phyloP scores from a whole-genome alignment of 1,140 invertebrate species.

The Lordiphosa collinella region DNA sequence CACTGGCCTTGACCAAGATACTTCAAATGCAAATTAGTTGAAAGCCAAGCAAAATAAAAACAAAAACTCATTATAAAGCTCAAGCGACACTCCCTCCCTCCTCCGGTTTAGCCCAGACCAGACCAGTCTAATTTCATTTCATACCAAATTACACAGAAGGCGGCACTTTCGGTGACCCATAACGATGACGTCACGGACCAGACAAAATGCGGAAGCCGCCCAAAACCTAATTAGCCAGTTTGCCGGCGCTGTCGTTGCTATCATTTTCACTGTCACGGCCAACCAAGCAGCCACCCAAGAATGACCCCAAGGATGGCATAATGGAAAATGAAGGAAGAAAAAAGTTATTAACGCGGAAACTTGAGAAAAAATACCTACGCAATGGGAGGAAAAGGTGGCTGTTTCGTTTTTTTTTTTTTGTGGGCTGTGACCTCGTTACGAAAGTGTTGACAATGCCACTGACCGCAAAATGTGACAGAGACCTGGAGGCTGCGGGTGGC shows the following conservation, averaged over 20 bases:
- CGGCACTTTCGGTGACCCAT: constrained; percentile 12
- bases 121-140: constrained; percentile 63
- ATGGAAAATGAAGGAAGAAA: constrained; percentile 14
- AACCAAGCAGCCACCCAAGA: constrained; percentile 9
- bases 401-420: constrained; percentile 15
- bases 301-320: constrained; percentile 9
- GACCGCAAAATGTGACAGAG: too few species aligned
- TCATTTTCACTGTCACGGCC: constrained; percentile 60
- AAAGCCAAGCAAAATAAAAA: constrained; percentile 52
- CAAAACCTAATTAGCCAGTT: constrained; percentile 68
- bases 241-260: constrained; percentile 27
- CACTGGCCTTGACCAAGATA: constrained; percentile 60
- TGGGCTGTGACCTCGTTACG: constrained; percentile 49
- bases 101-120: background rate
- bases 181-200: constrained; percentile 53
- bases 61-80: constrained; percentile 69
- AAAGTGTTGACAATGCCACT: constrained; percentile 53
- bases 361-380: constrained; percentile 20
- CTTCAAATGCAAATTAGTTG: constrained; percentile 67
- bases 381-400: constrained; percentile 18
- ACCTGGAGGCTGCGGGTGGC: constrained; percentile 20
- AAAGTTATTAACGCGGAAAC: constrained; percentile 58
- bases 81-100: constrained; percentile 13
- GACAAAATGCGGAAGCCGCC: constrained; percentile 26
- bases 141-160: constrained; percentile 59